Conservation (phyloP, 2,113 vertebrate genomes). For the Triplophysa dalaica region DNA sequence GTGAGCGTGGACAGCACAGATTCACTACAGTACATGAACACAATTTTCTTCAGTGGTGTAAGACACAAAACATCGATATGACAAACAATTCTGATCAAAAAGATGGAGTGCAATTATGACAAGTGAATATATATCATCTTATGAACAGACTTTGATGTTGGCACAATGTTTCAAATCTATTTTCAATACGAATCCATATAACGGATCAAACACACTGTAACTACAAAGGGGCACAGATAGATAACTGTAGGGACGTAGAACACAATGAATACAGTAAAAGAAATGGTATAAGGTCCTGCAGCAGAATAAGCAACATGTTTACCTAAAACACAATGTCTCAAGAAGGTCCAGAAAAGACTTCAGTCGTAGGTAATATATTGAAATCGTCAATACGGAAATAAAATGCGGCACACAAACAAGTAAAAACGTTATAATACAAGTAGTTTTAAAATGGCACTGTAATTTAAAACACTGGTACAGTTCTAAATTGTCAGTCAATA, state of each 20-base stretch:
- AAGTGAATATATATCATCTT: background rate
- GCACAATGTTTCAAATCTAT: background rate
- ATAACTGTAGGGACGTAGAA: background rate
- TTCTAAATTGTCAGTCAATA: background rate
- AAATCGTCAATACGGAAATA: background rate
- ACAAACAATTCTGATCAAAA: background rate
- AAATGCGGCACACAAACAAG: background rate
- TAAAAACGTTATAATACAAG: conserved; percentile 1
- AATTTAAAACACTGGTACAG: background rate
- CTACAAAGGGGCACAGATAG: background rate
- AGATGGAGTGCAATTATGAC: background rate
- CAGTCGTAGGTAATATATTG: background rate
- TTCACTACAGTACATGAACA: background rate
- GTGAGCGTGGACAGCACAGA: background rate
- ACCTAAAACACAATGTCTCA: too few relatives aligned
- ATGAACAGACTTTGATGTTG: background rate
- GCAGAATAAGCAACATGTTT: too few relatives aligned
- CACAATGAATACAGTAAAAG: background rate
- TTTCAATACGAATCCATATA: background rate
- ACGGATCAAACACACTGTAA: background rate
- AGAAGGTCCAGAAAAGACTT: too few relatives aligned
- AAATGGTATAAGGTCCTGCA: too few relatives aligned
- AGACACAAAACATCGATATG: background rate
- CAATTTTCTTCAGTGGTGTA: too few relatives aligned
- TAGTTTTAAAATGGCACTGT: background rate